Evolutionary conservation across 2,113 vertebrate species (phyloP).

Genomic region (Rhabdomys dilectus): DNA sequence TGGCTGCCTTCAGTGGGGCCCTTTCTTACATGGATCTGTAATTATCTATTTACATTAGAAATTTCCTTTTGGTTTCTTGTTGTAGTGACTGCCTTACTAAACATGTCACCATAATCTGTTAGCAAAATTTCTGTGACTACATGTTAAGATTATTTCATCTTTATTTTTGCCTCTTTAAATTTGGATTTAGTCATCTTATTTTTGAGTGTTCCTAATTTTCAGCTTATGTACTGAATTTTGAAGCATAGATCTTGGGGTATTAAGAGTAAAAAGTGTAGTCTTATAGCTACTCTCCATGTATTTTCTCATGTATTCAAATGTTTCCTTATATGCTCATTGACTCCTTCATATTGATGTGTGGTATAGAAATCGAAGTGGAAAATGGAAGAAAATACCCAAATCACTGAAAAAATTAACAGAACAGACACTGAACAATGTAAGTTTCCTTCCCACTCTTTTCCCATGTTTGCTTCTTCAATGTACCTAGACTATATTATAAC

Average conservation of each 20-base stretch:
- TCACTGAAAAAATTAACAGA: background rate
- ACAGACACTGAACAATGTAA: background rate
- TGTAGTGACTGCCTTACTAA: slow-evolving; percentile 71
- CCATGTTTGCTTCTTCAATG: background rate
- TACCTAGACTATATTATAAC: background rate
- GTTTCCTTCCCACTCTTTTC: background rate
- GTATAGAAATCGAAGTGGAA: background rate
- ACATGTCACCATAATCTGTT: slow-evolving; percentile 61
- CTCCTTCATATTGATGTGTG: background rate
- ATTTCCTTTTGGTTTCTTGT: slow-evolving; percentile 75
- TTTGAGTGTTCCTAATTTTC: background rate
- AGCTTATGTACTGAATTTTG: background rate
- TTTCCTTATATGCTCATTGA: background rate
- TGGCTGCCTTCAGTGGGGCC: background rate
- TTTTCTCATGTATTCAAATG: background rate
- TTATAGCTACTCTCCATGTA: background rate
- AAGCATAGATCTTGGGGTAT: background rate
- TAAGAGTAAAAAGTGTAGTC: background rate
- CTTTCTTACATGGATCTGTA: slow-evolving; percentile 65
- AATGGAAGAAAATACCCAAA: background rate
- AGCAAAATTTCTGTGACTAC: slow-evolving; percentile 33
- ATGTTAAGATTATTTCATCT: background rate
- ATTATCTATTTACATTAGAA: slow-evolving; percentile 7
- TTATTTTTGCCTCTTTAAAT: slow-evolving; percentile 11
- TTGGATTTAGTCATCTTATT: background rate